Conservation (phyloP, 2,113 vertebrate species). For the Lepidothrix coronata region DNA sequence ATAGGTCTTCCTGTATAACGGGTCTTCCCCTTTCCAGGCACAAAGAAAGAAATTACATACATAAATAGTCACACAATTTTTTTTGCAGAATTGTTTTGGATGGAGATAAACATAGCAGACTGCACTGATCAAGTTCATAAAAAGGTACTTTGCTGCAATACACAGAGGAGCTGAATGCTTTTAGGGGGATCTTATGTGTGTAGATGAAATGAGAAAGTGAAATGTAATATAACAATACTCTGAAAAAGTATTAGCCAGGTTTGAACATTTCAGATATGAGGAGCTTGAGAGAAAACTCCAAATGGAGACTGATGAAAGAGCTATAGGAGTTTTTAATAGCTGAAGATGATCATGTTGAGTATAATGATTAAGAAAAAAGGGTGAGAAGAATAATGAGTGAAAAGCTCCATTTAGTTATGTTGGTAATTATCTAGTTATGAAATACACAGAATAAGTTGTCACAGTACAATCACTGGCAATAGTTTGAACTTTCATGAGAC, state of each 20-base stretch:
- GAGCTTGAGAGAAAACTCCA: background rate
- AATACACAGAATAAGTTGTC: background rate
- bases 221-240: background rate
- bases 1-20: background rate
- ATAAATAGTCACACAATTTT: background rate
- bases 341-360: background rate
- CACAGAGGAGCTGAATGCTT: background rate
- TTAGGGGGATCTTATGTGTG: background rate
- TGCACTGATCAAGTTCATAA: background rate
- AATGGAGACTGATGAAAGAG: background rate
- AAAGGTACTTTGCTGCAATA: background rate
- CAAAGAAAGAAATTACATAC: background rate
- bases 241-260: background rate
- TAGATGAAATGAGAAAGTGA: background rate
- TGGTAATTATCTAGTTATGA: background rate
- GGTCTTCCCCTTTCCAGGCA: background rate
- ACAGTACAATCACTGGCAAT: background rate
- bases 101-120: background rate
- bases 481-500: background rate
- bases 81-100: background rate
- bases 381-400: background rate
- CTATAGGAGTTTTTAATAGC: background rate
- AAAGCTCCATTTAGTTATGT: background rate
- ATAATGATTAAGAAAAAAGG: background rate
- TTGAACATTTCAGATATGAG: background rate